Evolutionary conservation across 1,140 invertebrate species (phyloP).

Genomic region (Marisa cornuarietis): DNA sequence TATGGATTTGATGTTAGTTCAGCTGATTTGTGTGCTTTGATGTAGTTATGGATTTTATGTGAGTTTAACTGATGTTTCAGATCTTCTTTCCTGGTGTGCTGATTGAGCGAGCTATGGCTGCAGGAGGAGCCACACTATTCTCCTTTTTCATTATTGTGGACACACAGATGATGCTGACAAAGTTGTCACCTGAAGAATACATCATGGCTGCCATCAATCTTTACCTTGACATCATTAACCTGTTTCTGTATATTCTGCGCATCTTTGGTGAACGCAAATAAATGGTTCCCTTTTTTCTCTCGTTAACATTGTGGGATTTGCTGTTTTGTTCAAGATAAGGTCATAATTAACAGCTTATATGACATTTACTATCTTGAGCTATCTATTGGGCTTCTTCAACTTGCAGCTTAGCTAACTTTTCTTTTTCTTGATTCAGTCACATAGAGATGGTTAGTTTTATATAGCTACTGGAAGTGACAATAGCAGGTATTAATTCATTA

Average conservation of each 20-base stretch:
- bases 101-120: slow-evolving; percentile 75
- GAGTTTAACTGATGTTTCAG: slow-evolving; percentile 63
- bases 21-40: neutral
- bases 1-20: neutral
- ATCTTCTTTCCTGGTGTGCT: slow-evolving; percentile 76
- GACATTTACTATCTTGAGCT: too few species aligned
- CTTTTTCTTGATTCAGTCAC: too few species aligned
- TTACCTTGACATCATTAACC: slow-evolving; percentile 87
- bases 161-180: slow-evolving; percentile 75
- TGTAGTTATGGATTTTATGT: neutral
- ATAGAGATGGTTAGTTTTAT: too few species aligned
- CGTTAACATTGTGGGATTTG: too few species aligned
- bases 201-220: slow-evolving; percentile 83
- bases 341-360: too few species aligned
- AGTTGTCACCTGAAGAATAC: slow-evolving; percentile 80
- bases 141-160: slow-evolving; percentile 77
- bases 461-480: too few species aligned
- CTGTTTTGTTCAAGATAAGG: too few species aligned
- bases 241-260: slow-evolving; percentile 85
- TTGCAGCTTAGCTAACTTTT: too few species aligned
- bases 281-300: neutral
- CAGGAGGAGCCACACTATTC: slow-evolving; percentile 81
- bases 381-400: too few species aligned
- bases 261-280: slow-evolving; percentile 52
- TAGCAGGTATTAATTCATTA: too few species aligned